Evolutionary conservation across 2,888 invertebrate genomes (phyloP), one percentile per base, ranked within the genome.

Genomic region (Drosophila antonietae): DNA sequence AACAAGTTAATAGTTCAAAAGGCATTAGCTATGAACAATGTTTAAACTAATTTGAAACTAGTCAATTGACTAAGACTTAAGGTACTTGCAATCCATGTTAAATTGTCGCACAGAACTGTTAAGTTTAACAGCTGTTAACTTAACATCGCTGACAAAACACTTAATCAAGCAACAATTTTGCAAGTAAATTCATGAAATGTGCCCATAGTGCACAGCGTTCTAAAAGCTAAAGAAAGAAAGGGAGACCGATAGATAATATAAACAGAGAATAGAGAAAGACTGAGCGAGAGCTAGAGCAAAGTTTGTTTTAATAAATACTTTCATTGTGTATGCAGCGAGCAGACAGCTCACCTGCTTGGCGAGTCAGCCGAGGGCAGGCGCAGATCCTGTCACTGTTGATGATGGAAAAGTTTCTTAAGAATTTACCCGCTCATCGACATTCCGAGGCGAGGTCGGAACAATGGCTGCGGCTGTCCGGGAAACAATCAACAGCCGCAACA

Each of bases 271-370:
- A n/a, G 31, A 14, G 15, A 28, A 10, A 35, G 44, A 33, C 41
- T 14, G 14, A 14, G 43, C 18, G 9, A 12, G 63, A 53, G 56
- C 61, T 31, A 47, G 57, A 43, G 52, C 51, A 64, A 68, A 85
- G 90, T 85, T 86, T 82, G 86, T 89, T 88, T 90, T 89, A 89
- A 89, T 84, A 84, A 89, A 85, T 89, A 89, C 82, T 85, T 88
- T 74, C 90, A 85, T 85, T 85, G 88, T 89, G 88, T 70, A 65
- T 75, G 80, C 80, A 68, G 58, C 63, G 41, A 20, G 73, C 31
- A 39, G 52, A 60, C 51, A 58, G 63, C 44, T 69, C 81, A 86
- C 83, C 84, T 86, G 87, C 68, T 65, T 46, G 46, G 2, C 47
- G 51, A 37, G 37, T 37, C 46, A 61, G 52, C 63, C 53, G 63